A percentile compares a stretch with the other conserved stretches of the same genome.
Conservation (phyloP, 2,113 vertebrate genomes). For the Hypanus sabinus region DNA sequence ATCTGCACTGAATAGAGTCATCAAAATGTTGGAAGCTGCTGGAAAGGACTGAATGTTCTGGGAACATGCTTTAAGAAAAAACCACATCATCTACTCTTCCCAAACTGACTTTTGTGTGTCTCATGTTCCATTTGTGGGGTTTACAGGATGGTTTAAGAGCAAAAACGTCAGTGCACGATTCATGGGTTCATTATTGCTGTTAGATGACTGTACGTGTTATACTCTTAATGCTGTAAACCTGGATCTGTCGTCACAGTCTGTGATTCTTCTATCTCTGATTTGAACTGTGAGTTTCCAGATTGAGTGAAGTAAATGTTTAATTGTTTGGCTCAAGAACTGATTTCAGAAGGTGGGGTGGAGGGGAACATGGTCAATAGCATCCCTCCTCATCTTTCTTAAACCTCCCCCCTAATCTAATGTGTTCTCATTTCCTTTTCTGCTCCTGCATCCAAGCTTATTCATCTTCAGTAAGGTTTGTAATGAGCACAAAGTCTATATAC, state of each 20-base stretch:
- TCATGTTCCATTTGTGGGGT: not conserved
- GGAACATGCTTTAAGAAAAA: not conserved
- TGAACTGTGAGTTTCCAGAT: not conserved
- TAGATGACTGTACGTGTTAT: not conserved
- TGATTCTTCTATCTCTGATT: not conserved
- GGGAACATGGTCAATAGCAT: too few species aligned
- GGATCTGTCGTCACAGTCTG: not conserved
- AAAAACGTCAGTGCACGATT: slow-evolving; percentile 1
- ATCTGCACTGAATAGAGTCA: not conserved
- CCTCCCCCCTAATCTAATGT: not conserved
- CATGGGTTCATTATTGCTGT: slow-evolving; percentile 26
- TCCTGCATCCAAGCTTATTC: not conserved
- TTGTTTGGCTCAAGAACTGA: not conserved
- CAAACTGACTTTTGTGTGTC: not conserved
- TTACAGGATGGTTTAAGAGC: not conserved
- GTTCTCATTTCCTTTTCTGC: not conserved
- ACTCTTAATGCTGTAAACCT: not conserved
- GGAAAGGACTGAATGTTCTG: not conserved
- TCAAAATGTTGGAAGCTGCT: not conserved
- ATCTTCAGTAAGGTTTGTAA: not conserved
- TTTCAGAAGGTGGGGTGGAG: not conserved
- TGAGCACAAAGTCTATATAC: not conserved
- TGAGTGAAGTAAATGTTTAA: not conserved
- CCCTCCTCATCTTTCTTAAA: not conserved
- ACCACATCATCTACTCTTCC: too few species aligned